These are phyloP conservation scores for Balaenoptera acutorostrata DNA, from an alignment of 2,113 vertebrate species.

Conservation along the genomic window DNA sequence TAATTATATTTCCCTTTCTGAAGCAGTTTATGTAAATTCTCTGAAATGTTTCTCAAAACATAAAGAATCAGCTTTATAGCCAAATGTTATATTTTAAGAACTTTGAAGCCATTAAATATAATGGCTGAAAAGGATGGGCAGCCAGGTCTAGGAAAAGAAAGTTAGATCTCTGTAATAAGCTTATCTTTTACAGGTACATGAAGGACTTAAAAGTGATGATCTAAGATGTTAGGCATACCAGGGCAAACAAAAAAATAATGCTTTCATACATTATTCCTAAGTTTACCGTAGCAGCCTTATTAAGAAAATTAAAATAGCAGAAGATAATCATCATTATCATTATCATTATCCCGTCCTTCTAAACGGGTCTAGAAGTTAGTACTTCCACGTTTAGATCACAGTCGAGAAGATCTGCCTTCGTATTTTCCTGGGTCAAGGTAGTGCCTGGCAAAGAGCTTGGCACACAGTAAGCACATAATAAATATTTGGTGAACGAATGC, in stretches of 20 bases:
- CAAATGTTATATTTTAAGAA: neutral
- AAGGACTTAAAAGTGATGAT: neutral
- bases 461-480: neutral
- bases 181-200: neutral
- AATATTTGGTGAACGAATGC: neutral
- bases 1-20: neutral
- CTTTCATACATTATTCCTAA: neutral
- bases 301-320: constrained; percentile 15
- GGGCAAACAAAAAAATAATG: neutral
- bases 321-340: neutral
- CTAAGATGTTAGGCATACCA: neutral
- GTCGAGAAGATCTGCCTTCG: neutral
- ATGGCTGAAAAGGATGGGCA: neutral
- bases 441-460: neutral
- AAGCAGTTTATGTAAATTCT: neutral
- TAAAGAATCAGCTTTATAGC: neutral
- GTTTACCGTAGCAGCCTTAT: neutral
- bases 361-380: neutral
- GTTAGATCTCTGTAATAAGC: neutral
- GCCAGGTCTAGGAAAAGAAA: neutral
- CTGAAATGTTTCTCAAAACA: neutral
- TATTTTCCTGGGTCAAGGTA: neutral
- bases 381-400: neutral
- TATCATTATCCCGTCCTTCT: neutral
- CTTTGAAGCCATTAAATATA: neutral